Evolutionary conservation across 2,888 invertebrate species (phyloP).

Genomic region (Mythimna impura): DNA sequence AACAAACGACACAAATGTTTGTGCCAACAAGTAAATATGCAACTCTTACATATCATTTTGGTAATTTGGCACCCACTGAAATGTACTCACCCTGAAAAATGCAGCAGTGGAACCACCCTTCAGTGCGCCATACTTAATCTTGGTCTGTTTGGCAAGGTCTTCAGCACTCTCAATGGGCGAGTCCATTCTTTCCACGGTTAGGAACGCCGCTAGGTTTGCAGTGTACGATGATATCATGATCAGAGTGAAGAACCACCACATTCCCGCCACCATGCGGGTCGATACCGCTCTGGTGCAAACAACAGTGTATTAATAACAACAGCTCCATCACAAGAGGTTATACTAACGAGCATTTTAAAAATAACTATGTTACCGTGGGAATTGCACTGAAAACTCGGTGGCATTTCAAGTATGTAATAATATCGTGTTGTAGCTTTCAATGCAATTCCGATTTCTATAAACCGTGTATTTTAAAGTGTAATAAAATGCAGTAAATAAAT

Average conservation of each 20-base stretch:
- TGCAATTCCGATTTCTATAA: constrained; percentile 34
- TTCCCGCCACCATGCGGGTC: constrained; percentile 96
- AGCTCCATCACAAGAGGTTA: constrained; percentile 12
- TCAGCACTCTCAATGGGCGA: constrained; percentile 98
- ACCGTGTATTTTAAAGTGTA: constrained; percentile 32
- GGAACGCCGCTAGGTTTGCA: constrained; percentile 98
- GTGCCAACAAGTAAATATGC: constrained; percentile 41
- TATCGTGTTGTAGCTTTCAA: constrained; percentile 25
- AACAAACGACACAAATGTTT: constrained; percentile 3
- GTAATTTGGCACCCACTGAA: constrained; percentile 31
- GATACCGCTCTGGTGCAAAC: constrained; percentile 93
- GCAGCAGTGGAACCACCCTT: constrained; percentile 97
- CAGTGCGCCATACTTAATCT: constrained; percentile 99
- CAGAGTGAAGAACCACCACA: constrained; percentile 98
- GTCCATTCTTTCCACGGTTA: constrained; percentile 98
- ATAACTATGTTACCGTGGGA: constrained; percentile 31
- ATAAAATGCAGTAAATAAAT: constrained; percentile 38
- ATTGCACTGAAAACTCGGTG: constrained; percentile 31
- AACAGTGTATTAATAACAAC: constrained; percentile 46
- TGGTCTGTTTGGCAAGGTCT: constrained; percentile 98
- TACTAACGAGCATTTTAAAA: constrained; percentile 42
- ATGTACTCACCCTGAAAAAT: constrained; percentile 95
- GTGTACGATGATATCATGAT: constrained; percentile 99
- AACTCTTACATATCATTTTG: constrained; percentile 16
- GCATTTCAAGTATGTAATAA: constrained; percentile 8